Base-by-base conservation (phyloP, 2,888 invertebrate genomes). In the Syritta pipiens region DNA sequence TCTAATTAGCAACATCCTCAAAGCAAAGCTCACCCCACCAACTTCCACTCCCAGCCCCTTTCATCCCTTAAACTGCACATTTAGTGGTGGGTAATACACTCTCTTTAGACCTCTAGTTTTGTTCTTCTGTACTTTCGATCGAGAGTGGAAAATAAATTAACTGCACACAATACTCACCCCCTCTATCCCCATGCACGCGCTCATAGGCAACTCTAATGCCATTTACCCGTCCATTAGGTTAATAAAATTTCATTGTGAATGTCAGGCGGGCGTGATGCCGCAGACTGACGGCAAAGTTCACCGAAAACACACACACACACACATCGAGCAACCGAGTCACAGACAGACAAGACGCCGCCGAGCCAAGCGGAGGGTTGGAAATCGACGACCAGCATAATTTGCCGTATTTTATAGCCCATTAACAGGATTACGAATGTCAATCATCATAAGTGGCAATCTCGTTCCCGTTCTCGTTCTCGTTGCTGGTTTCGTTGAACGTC, bases 381-480 rank as follows among this genome's bases (percentile, higher is more conserved):
- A 82, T 82, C 77, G 77, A 81, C 81, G 74, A 83, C 82, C 81
- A 83, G 82, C 82, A 82, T 83, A 83, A 83, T 83, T 82, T 82
- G 82, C 82, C 82, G 82, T 83, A 83, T 82, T 83, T 83, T 83
- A 83, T 83, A 82, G 83, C 83, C 83, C 83, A 83, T 83, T 83
- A 83, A 83, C 82, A 83, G 83, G 82, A 83, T 83, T 83, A 83
- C 82, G 81, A 83, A 83, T 83, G 83, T 83, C 83, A 83, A 83
- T 83, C 83, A 83, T 83, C 82, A 83, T 83, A 83, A 83, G 83
- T 83, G 83, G 83, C 82, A 83, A 81, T 81, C 83, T 82, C 81
- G 76, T 82, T 82, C 83, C 76, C n/a, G n/a, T n/a, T n/a, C n/a
- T n/a, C n/a, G n/a, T n/a, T n/a, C n/a, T n/a, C n/a, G n/a, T n/a